Evolutionary conservation across 2,113 vertebrate genomes (phyloP), one percentile per base, ranked within the genome.

Genomic region (Rana temporaria): DNA sequence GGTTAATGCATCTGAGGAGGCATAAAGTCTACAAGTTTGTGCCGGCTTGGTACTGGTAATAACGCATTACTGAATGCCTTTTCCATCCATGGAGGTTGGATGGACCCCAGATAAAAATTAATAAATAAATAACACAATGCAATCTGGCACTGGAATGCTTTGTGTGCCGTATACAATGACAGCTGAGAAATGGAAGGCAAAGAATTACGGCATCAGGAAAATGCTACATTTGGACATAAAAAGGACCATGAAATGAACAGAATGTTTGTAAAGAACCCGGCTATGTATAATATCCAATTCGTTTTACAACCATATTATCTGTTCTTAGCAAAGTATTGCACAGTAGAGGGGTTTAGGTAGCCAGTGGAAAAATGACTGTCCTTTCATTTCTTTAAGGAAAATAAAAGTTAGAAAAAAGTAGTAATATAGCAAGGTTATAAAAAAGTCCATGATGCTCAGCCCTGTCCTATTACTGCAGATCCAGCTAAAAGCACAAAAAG

Each of bases 1-100:
- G 81, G 81, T 76, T 76, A 83, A 60, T 82, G 38, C 3, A 14
- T 32, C 15, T 32, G 64, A 79, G 59, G 72, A 1, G 8, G 32
- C 38, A 20, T 24, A 52, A 55, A 68, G 48, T 62, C 60, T 81
- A 56, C 17, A 62, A 62, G 62, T 55, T 18, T 8, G 7, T 30
- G 18, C 3, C 5, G 26, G 22, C 30, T 64, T 32, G 4, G 42
- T 76, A 19, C 18, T 4, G 19, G 22, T 22, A 52, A 70, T 64
- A 52, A 24, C 0, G 6, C 52, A 57, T 9, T 26, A 53, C 15
- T 2, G 26, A 14, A 19, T 57, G 8, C 22, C 9, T 17, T 34
- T 38, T 34, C 34, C 15, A 48, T 60, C 30, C n/a, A 32, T 5
- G 7, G 30, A 15, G 30, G 17, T 56, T 56, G 48, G 20, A 30